Evolutionary conservation across 2,888 invertebrate species (phyloP).

Genomic region (Cephus rjabovi): DNA sequence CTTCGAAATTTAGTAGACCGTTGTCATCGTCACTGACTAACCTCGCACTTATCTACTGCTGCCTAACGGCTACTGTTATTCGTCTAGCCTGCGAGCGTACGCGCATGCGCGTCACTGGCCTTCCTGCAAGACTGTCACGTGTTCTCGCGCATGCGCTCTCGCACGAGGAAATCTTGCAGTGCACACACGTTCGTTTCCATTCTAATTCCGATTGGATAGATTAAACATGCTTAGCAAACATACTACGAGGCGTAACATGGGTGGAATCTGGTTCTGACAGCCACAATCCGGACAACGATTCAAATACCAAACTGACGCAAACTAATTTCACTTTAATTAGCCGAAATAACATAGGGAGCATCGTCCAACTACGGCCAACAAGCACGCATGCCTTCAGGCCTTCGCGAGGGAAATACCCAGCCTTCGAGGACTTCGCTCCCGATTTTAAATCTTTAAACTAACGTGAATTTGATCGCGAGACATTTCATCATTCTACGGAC

Average conservation of each 20-base stretch:
- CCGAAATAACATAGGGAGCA: conserved; percentile 16
- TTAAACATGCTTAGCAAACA: neutral
- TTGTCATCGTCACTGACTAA: neutral
- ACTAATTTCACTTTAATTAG: conserved; percentile 21
- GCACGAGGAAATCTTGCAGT: neutral
- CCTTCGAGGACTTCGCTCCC: neutral
- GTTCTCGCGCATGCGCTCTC: neutral
- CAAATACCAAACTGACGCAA: conserved; percentile 6
- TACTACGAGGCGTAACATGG: neutral
- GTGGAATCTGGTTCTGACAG: neutral
- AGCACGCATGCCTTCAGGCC: conserved; percentile 8
- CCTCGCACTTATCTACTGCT: neutral
- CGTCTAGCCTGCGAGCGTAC: neutral
- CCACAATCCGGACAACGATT: neutral
- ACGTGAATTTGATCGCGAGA: neutral
- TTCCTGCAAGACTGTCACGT: neutral
- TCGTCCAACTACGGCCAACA: conserved; percentile 4
- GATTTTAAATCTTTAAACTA: neutral
- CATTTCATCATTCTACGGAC: neutral
- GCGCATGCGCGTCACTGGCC: neutral
- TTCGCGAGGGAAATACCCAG: neutral
- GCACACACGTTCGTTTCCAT: neutral
- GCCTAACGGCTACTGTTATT: neutral
- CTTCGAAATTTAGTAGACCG: neutral
- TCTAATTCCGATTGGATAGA: neutral